These are phyloP conservation scores for Linurgus olivaceus DNA, from an alignment of 2,797 vertebrate species.

Conservation along the genomic window DNA sequence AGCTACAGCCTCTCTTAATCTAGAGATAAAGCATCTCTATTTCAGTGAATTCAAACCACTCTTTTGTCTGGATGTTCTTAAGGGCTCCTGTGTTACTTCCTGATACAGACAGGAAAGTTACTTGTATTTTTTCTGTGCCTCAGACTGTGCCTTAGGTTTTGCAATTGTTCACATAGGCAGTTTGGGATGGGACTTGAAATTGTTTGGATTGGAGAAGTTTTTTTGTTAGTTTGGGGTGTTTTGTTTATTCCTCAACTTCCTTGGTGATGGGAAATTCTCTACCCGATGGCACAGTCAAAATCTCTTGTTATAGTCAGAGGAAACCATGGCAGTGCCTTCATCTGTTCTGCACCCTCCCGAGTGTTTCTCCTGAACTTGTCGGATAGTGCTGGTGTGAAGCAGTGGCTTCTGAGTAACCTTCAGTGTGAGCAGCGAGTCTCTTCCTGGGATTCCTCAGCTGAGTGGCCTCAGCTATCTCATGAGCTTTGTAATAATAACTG, in stretches of 20 bases:
- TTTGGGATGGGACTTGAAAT: background rate
- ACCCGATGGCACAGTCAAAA: background rate
- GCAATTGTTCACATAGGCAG: fast-evolving
- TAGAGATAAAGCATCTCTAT: background rate
- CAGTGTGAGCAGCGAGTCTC: fast-evolving
- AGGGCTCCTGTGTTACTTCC: fast-evolving
- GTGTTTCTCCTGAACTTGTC: fast-evolving
- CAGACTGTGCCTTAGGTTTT: background rate
- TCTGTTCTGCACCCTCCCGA: background rate
- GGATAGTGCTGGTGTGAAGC: background rate
- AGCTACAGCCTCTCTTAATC: background rate
- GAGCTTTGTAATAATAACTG: background rate
- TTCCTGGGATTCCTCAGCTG: background rate
- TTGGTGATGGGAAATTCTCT: background rate
- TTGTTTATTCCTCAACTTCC: background rate
- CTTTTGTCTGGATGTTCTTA: background rate
- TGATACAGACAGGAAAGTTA: background rate
- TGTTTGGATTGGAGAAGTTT: fast-evolving
- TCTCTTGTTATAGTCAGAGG: background rate
- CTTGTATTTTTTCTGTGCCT: background rate
- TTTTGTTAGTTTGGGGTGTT: background rate
- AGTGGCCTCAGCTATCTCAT: background rate
- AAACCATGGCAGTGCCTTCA: background rate
- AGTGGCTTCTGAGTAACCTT: background rate
- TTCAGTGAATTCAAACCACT: background rate